Evolutionary conservation across 2,888 invertebrate genomes (phyloP).

Genomic region (Smittia aterrima): DNA sequence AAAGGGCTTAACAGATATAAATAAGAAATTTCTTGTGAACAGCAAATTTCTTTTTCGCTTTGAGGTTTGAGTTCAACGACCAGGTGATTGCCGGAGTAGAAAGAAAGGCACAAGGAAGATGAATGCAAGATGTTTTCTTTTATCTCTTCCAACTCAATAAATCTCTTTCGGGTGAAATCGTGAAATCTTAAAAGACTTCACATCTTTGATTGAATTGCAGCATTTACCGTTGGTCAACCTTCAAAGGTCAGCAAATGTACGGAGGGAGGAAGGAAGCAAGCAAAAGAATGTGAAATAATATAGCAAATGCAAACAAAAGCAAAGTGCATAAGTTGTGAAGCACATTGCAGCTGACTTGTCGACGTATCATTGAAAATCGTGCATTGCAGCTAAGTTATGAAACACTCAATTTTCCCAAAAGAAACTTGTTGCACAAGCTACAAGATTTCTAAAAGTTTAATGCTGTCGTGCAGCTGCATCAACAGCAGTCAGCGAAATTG

Average conservation of each 20-base stretch:
- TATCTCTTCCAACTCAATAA: background rate
- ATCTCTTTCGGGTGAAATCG: background rate
- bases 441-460: constrained; percentile 28
- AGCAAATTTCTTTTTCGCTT: background rate
- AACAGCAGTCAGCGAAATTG: background rate
- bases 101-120: background rate
- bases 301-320: background rate
- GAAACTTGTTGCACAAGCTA: constrained; percentile 30
- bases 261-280: background rate
- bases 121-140: background rate
- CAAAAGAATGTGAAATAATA: background rate
- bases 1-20: background rate
- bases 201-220: background rate
- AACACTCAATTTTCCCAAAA: constrained; percentile 3
- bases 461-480: background rate
- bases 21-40: background rate
- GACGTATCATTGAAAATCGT: background rate
- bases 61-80: background rate
- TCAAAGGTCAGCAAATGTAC: constrained; percentile 16
- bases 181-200: background rate
- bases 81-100: background rate
- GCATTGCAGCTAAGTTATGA: constrained; percentile 9
- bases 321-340: background rate
- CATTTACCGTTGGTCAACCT: constrained; percentile 9
- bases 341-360: background rate